Evolutionary conservation across 1,140 invertebrate genomes (phyloP), one percentile per base, ranked within the genome.

Genomic region (Drosophila sp.): DNA sequence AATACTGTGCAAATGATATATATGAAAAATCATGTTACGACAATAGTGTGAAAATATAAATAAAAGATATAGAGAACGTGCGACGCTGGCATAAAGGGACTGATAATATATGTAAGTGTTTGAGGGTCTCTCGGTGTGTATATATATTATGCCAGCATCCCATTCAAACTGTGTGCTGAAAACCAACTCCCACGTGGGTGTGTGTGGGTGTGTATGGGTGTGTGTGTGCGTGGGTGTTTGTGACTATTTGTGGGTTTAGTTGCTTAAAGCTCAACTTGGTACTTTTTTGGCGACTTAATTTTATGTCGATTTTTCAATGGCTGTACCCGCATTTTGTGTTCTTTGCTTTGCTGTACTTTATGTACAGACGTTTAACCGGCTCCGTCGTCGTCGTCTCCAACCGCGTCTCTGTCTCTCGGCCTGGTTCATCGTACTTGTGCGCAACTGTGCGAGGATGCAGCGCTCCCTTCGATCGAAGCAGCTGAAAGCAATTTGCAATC

Each of bases 231-330:
- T 18, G 41, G 43, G 27, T 21, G 46, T 27, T 27, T 29, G 25
- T 45, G 16, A 14, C 8, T 51, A n/a, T 8, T 27, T 40, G 50
- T 53, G 8, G 16, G 8, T 53, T 29, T 16, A 16, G 9, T 13
- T 43, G 14, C 2, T 16, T 7, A 14, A 14, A 56, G 43, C 29
- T 40, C 50, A 53, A 54, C 40, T 63, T 36, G 56, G 61, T 21
- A 21, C 4, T 45, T 61, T 32, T 40, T 46, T 57, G 51, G 53
- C 27, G 7, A 66, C 41, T 59, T 84, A 76, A 82, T 79, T 75
- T 69, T 76, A 75, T 76, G 79, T 82, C 80, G 80, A 83, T 83
- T 83, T 83, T 83, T 51, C 80, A 56, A 41, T 58, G 13, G 14
- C 16, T 38, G 4, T 41, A 46, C 62, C 61, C 65, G 78, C 54